These are phyloP conservation scores for Leucozona laternaria DNA, from an alignment of 2,888 invertebrate genomes.

Conservation along the genomic window DNA sequence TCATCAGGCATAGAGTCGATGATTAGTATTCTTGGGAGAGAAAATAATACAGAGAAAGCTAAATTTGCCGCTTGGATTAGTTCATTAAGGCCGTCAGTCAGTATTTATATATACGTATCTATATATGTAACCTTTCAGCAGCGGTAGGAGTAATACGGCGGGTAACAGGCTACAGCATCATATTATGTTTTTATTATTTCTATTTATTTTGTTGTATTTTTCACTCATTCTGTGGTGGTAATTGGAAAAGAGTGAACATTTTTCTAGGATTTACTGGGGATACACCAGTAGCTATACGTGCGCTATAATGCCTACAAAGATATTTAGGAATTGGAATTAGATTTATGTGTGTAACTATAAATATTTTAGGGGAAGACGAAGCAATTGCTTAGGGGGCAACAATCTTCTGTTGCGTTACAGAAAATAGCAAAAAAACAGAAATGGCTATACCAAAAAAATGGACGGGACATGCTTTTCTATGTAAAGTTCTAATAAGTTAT, in stretches of 20 bases:
- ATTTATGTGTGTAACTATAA: too few relatives aligned
- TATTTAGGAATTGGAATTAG: constrained; percentile 2
- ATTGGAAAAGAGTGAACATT: constrained; percentile 39
- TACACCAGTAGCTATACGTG: neutral
- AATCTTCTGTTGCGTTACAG: too few relatives aligned
- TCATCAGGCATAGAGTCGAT: constrained; percentile 31
- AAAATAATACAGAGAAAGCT: constrained; percentile 26
- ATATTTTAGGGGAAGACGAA: too few relatives aligned
- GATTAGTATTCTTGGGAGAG: constrained; percentile 67
- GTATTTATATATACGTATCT: neutral
- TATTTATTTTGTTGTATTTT: constrained; percentile 17
- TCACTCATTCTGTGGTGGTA: constrained; percentile 12
- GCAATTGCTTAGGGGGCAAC: too few relatives aligned
- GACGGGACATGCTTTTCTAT: too few relatives aligned
- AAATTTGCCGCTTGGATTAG: constrained; percentile 71
- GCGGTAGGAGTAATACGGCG: constrained; percentile 15
- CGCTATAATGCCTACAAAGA: neutral
- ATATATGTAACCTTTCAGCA: constrained; percentile 50
- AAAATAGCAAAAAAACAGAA: too few relatives aligned
- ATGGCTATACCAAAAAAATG: too few relatives aligned
- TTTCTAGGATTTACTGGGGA: constrained; percentile 28
- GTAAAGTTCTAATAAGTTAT: too few relatives aligned
- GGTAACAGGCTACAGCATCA: constrained; percentile 45
- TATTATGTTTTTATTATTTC: constrained; percentile 16
- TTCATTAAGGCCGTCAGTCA: constrained; percentile 65